Conservation (phyloP, 2,888 invertebrate genomes). For the Ormyrus pomaceus region DNA sequence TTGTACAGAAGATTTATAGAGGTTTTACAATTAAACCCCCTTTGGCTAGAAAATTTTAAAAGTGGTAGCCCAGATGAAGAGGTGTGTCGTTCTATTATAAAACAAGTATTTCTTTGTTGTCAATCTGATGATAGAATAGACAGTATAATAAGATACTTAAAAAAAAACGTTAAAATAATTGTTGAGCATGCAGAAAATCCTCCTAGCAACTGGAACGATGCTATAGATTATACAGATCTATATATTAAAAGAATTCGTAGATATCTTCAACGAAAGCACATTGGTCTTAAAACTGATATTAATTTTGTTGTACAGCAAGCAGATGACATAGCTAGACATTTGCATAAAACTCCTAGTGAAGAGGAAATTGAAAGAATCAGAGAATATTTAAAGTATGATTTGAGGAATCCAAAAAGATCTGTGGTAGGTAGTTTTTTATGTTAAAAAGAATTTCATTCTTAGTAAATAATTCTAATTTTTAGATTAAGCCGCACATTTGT, state of each 20-base stretch:
- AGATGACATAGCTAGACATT: conserved; percentile 9
- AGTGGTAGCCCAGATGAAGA: conserved; percentile 14
- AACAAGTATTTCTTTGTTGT: background rate
- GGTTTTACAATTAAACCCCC: conserved; percentile 22
- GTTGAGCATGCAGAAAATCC: conserved; percentile 34
- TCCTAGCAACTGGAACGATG: conserved; percentile 28
- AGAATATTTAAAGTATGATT: conserved; percentile 41
- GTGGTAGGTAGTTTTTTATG: background rate
- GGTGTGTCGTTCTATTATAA: conserved; percentile 26
- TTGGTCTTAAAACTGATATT: conserved; percentile 3
- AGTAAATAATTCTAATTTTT: background rate
- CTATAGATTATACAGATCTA: conserved; percentile 23
- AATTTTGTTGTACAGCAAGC: conserved; percentile 5
- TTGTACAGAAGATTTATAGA: conserved; percentile 48
- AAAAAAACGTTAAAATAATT: conserved; percentile 17
- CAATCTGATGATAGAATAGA: conserved; percentile 15
- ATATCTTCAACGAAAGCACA: conserved; percentile 4
- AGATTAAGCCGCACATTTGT: background rate
- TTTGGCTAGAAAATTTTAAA: conserved; percentile 35
- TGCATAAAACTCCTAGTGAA: conserved; percentile 22
- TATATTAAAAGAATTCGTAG: conserved; percentile 17
- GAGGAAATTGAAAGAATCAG: conserved; percentile 24
- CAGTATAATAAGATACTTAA: conserved; percentile 1
- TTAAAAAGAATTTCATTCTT: background rate
- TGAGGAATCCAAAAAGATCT: conserved; percentile 42